Conservation (phyloP, 2,888 invertebrate genomes). For the Drymonia ruficornis region DNA sequence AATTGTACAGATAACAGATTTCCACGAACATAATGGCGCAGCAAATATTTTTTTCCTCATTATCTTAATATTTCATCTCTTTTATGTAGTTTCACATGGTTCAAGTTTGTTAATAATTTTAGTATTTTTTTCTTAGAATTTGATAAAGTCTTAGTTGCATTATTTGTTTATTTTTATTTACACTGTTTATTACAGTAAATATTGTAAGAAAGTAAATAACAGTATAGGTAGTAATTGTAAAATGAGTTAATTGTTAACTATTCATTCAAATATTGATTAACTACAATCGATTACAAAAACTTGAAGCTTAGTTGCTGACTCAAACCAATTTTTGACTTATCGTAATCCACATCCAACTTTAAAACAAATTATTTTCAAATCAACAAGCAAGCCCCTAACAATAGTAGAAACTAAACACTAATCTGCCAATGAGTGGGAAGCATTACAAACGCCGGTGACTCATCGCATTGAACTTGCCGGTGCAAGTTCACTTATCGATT, state of each 20-base stretch:
- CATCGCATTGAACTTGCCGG: conserved; percentile 14
- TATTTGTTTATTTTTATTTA: no score
- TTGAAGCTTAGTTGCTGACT: no score
- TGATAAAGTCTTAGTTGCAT: background rate
- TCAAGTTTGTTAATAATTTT: conserved; percentile 15
- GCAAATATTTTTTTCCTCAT: conserved; percentile 20
- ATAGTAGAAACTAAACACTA: background rate
- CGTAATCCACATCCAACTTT: no score
- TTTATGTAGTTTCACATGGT: conserved; percentile 17
- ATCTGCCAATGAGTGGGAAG: conserved; percentile 22
- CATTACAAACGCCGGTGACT: conserved; percentile 19
- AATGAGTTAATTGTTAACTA: no score
- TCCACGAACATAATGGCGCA: conserved; percentile 29
- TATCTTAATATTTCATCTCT: conserved; percentile 22
- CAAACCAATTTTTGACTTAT: no score
- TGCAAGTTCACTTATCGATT: conserved; percentile 32
- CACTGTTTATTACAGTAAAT: no score
- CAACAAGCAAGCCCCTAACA: no score
- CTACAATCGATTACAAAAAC: no score
- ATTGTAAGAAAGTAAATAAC: no score
- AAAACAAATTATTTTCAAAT: no score
- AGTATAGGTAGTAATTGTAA: no score
- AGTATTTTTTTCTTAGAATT: conserved; percentile 1
- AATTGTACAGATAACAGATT: conserved; percentile 33
- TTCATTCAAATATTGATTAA: no score